Evolutionary conservation across 2,888 invertebrate genomes (phyloP), one percentile per base, ranked within the genome.

Genomic region (Petrolisthes manimaculis): DNA sequence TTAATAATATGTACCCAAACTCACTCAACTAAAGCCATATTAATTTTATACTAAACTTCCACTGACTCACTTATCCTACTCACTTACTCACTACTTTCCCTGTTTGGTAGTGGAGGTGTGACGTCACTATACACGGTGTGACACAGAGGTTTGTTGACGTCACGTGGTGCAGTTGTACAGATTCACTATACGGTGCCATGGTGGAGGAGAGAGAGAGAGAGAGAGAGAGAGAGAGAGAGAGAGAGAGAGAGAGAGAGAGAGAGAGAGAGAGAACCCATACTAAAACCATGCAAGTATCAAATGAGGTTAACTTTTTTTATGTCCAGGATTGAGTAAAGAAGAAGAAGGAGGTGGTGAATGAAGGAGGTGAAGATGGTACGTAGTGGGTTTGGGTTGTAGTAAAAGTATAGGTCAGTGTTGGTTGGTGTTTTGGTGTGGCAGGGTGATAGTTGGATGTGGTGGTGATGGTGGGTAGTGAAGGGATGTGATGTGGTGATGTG

Each of bases 191-290:
- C n/a, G n/a, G n/a, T n/a, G n/a, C n/a, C n/a, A n/a, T n/a, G n/a
- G 54, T 14, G 78, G 37, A 53, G 37, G 75, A 54, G 78, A 71
- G 71, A 71, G 71, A n/a, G 74, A 21, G 74, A 21, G 74, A 74
- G 74, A 74, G 74, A 74, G 74, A 74, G 74, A 74, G 74, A 74
- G 74, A 74, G 74, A 74, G 74, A 74, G 74, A 74, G 74, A 74
- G 74, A 74, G 74, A 74, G 74, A 74, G 74, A 74, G 18, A 75
- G 75, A 37, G 53, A 51, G 75, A 74, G 74, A 54, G n/a, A n/a
- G 78, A 74, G 74, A 74, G 74, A 74, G 74, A 74, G 74, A 74
- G 74, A 74, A 6, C 21, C 8, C 74, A 6, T 9, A 21, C 21
- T 24, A 74, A 24, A 74, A 24, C 37, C 8, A 74, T 24, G 8